phyloP scores from a whole-genome alignment of 2,888 invertebrate genomes.

The Ptychoptera albimana region DNA sequence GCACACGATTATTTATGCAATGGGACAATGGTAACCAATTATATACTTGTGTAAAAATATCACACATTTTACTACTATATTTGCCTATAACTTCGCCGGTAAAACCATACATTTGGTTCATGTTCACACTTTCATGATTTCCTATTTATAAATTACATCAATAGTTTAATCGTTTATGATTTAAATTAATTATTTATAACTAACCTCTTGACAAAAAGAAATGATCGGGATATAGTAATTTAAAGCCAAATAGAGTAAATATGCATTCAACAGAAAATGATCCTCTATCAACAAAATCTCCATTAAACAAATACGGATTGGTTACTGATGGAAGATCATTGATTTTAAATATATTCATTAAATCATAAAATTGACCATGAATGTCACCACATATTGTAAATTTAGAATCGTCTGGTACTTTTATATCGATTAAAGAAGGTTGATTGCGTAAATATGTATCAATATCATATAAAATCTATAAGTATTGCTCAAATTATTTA shows the following conservation, averaged over 20 bases:
- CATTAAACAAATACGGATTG: slow-evolving; percentile 97
- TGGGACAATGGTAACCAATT: slow-evolving; percentile 95
- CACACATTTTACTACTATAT: slow-evolving; percentile 88
- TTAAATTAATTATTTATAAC: slow-evolving; percentile 13
- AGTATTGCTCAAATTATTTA: not conserved
- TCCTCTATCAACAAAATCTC: slow-evolving; percentile 98
- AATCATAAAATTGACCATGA: slow-evolving; percentile 97
- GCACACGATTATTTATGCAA: slow-evolving; percentile 65
- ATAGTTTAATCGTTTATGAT: too few species aligned
- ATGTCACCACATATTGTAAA: slow-evolving; percentile 99
- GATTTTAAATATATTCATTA: slow-evolving; percentile 92
- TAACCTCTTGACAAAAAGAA: slow-evolving; percentile 96
- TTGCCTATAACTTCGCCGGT: slow-evolving; percentile 96
- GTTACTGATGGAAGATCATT: slow-evolving; percentile 88
- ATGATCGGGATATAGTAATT: slow-evolving; percentile 86
- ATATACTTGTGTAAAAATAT: slow-evolving; percentile 96
- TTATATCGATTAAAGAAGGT: slow-evolving; percentile 80
- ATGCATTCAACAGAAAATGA: slow-evolving; percentile 99
- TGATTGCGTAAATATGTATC: slow-evolving; percentile 69
- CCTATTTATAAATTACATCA: slow-evolving; percentile 39
- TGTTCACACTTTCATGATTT: slow-evolving; percentile 95
- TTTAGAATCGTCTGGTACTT: slow-evolving; percentile 69
- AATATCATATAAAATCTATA: slow-evolving; percentile 82
- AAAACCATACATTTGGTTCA: slow-evolving; percentile 99
- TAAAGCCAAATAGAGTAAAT: slow-evolving; percentile 91